These are phyloP conservation scores for Anthoscopus minutus DNA, from an alignment of 2,113 vertebrate species.

Conservation along the genomic window DNA sequence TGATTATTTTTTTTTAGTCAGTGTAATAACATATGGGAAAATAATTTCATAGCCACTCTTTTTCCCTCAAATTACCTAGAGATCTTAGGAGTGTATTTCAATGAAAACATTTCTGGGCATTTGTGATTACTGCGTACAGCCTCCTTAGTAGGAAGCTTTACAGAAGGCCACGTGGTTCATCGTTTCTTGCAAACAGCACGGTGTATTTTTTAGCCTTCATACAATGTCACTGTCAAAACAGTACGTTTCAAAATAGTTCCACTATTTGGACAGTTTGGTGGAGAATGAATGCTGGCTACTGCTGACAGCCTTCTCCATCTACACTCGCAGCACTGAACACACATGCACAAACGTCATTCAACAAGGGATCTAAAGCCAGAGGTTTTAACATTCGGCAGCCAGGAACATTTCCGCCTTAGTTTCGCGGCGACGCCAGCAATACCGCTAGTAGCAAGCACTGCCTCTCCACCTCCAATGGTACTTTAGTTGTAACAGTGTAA, in stretches of 20 bases:
- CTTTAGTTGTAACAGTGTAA: too few relatives aligned
- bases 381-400: background rate
- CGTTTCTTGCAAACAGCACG: background rate
- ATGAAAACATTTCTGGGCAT: background rate
- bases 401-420: fast-evolving
- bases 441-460: background rate
- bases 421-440: background rate
- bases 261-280: too few relatives aligned
- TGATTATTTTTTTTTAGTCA: background rate
- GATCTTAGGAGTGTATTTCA: background rate
- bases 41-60: background rate
- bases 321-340: background rate
- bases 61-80: background rate
- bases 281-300: background rate
- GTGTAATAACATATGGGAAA: background rate
- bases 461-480: background rate
- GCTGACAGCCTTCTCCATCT: background rate
- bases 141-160: background rate
- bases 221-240: background rate
- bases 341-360: too few relatives aligned
- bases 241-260: background rate
- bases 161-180: background rate
- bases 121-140: background rate
- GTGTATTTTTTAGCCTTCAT: background rate
- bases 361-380: background rate